Evolutionary conservation across 1,140 invertebrate genomes (phyloP).

Genomic region (Drosophila punjabiensis): DNA sequence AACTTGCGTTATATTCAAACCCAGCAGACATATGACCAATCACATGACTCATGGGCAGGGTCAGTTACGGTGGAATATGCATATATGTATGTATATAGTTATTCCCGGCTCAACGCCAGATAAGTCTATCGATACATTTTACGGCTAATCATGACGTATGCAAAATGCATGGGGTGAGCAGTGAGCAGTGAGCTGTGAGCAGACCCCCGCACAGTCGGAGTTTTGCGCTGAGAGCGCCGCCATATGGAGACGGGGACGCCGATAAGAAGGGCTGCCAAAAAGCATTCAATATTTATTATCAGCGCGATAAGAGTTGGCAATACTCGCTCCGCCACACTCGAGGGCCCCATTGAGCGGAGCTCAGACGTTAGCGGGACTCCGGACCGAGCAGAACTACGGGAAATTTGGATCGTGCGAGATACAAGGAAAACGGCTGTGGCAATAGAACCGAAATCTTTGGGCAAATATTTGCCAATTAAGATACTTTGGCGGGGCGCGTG

Average conservation of each 20-base stretch:
- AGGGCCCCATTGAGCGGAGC: constrained; percentile 27
- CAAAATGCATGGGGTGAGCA: constrained; percentile 14
- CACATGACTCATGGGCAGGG: constrained; percentile 62
- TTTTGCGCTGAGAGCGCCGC: constrained; percentile 12
- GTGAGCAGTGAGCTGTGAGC: not conserved
- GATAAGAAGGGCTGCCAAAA: constrained; percentile 70
- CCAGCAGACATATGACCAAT: constrained; percentile 30
- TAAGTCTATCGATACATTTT: constrained; percentile 33
- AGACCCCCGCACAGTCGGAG: constrained; percentile 8
- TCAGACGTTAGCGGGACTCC: constrained; percentile 68
- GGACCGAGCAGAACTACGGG: constrained; percentile 50
- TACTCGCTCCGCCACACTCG: constrained; percentile 44
- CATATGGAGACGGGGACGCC: constrained; percentile 40
- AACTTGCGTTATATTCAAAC: constrained; percentile 9
- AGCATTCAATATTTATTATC: constrained; percentile 78
- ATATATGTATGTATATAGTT: not conserved
- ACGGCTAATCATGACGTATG: constrained; percentile 58
- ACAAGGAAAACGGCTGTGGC: constrained; percentile 64
- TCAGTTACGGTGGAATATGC: constrained; percentile 40
- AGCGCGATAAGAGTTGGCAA: constrained; percentile 64
- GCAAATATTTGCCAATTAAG: constrained; percentile 74
- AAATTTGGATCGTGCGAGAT: constrained; percentile 25
- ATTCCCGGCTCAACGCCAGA: constrained; percentile 37
- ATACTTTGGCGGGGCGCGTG: constrained; percentile 42
- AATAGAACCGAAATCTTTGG: constrained; percentile 58